Conservation (phyloP, 2,888 invertebrate species). For the Drosophila pseudotakahashii region DNA sequence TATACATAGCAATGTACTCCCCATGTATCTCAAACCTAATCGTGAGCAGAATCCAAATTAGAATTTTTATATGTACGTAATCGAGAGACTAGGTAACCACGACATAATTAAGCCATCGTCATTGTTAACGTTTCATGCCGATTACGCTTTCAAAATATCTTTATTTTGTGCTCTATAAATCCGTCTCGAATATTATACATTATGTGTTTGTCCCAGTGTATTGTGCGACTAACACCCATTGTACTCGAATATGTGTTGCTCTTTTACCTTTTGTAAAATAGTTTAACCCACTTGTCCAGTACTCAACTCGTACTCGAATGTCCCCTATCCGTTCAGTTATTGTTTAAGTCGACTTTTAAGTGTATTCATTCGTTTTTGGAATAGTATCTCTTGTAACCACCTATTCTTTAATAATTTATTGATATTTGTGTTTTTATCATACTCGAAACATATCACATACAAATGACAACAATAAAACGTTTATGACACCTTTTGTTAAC, state of each 20-base stretch:
- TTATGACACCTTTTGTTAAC: constrained; percentile 64
- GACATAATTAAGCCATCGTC: constrained; percentile 13
- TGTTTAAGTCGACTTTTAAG: constrained; percentile 34
- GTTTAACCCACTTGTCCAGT: constrained; percentile 20
- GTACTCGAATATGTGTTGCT: constrained; percentile 43
- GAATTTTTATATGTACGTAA: constrained; percentile 26
- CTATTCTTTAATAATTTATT: constrained; percentile 46
- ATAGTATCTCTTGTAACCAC: constrained; percentile 25
- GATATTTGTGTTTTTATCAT: constrained; percentile 35
- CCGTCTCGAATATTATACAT: constrained; percentile 22
- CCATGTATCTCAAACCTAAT: constrained; percentile 40
- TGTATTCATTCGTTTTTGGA: constrained; percentile 6
- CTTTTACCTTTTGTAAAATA: constrained; percentile 45
- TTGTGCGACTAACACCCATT: constrained; percentile 10
- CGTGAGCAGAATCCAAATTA: constrained; percentile 34
- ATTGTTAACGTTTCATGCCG: constrained; percentile 33
- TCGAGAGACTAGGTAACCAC: constrained; percentile 14
- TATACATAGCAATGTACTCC: constrained; percentile 42
- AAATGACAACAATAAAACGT: constrained; percentile 59
- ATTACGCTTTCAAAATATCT: constrained; percentile 44
- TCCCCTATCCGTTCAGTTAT: constrained; percentile 21
- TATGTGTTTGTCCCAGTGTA: constrained; percentile 30
- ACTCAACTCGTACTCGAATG: constrained; percentile 6
- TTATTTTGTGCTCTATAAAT: constrained; percentile 14
- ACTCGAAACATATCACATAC: constrained; percentile 59